Evolutionary conservation across 2,797 vertebrate species (phyloP).

Genomic region (Onychomys torridus): DNA sequence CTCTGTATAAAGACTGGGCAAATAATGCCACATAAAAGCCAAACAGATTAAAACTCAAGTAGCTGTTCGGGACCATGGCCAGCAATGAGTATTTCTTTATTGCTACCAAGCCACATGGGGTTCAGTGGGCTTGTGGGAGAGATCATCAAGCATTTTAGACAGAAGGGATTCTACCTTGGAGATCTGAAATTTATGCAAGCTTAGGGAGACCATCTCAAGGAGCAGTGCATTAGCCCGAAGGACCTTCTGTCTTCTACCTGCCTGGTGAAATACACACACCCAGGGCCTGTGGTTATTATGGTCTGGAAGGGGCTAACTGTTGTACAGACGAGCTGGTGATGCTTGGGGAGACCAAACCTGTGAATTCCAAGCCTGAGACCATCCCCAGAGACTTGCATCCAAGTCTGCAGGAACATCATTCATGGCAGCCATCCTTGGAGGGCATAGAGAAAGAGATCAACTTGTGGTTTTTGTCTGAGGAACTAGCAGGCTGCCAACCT

Average conservation of each 20-base stretch:
- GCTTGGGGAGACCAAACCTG: not conserved
- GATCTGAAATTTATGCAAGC: not conserved
- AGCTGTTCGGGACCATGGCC: too few relatives aligned
- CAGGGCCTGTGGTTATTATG: not conserved
- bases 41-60: not conserved
- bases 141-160: not conserved
- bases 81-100: not conserved
- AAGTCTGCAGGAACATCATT: not conserved
- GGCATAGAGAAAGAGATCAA: not conserved
- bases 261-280: not conserved
- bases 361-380: not conserved
- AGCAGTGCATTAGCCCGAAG: not conserved
- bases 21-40: not conserved
- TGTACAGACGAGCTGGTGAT: too few relatives aligned
- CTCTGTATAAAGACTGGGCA: not conserved
- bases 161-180: not conserved
- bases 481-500: not conserved
- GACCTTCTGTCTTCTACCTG: not conserved
- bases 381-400: not conserved
- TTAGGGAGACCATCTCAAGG: not conserved
- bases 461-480: not conserved
- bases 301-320: not conserved
- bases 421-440: not conserved
- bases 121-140: not conserved
- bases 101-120: not conserved